A percentile compares a stretch with the other conserved stretches of the same genome.
Conservation (phyloP, 2,797 vertebrate genomes). For the Busarellus nigricollis region DNA sequence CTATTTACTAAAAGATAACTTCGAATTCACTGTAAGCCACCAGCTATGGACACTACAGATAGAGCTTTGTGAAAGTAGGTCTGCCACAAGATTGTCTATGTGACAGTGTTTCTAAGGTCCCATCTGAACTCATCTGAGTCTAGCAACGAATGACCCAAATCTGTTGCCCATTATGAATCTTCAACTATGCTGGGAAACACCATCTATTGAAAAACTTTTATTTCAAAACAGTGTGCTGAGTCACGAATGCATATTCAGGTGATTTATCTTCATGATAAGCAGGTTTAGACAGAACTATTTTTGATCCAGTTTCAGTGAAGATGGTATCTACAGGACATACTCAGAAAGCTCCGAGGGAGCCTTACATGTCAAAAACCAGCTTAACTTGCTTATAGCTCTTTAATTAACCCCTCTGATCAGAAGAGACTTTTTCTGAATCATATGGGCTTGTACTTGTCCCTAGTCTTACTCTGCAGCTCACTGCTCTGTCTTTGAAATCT, state of each 20-base stretch:
- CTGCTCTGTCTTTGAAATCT: not conserved
- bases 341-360: not conserved
- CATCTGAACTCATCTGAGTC: not conserved
- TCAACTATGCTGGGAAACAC: not conserved
- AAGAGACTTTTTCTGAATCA: not conserved
- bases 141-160: not conserved
- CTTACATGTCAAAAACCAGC: not conserved
- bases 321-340: not conserved
- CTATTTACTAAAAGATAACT: not conserved
- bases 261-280: not conserved
- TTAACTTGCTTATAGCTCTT: not conserved
- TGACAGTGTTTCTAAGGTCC: not conserved
- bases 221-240: not conserved
- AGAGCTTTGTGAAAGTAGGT: not conserved
- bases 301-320: not conserved
- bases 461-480: not conserved
- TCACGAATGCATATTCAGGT: not conserved
- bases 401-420: not conserved
- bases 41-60: not conserved
- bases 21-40: not conserved
- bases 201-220: not conserved
- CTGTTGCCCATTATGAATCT: not conserved
- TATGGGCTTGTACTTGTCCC: not conserved
- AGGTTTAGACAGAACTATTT: not conserved
- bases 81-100: not conserved